Evolutionary conservation across 1,140 invertebrate species (phyloP).

Genomic region (Cydia fagiglandana): DNA sequence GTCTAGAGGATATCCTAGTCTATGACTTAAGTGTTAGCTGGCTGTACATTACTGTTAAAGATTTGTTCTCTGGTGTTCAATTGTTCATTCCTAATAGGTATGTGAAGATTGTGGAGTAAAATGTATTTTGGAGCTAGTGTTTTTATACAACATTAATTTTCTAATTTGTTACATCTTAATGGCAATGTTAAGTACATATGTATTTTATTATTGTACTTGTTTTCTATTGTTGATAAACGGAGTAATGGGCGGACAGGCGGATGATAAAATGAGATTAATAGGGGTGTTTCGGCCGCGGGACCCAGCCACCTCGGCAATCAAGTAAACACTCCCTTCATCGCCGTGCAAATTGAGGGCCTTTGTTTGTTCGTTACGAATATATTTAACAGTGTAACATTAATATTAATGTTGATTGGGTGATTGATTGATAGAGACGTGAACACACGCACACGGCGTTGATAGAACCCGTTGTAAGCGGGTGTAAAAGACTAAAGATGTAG

Average conservation of each 20-base stretch:
- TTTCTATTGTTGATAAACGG: neutral
- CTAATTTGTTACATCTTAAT: no score
- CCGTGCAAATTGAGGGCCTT: slow-evolving; percentile 3
- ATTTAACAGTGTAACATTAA: neutral
- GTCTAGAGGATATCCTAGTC: no score
- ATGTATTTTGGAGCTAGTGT: no score
- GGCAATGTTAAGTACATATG: no score
- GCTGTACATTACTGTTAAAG: no score
- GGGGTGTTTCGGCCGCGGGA: neutral
- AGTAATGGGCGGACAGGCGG: slow-evolving; percentile 3
- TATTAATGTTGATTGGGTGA: neutral
- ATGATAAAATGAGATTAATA: slow-evolving; percentile 17
- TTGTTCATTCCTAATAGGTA: no score
- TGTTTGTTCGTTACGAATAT: neutral
- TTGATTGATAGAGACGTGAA: neutral
- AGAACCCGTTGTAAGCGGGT: neutral
- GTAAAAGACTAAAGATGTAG: neutral
- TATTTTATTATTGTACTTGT: neutral
- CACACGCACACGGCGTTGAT: neutral
- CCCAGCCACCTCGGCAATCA: slow-evolving; percentile 3
- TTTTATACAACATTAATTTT: no score
- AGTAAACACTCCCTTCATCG: neutral
- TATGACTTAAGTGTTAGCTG: no score
- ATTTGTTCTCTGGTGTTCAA: no score
- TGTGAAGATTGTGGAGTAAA: no score